phyloP scores from a whole-genome alignment of 2,888 invertebrate species.

The Drosophila anceps region DNA sequence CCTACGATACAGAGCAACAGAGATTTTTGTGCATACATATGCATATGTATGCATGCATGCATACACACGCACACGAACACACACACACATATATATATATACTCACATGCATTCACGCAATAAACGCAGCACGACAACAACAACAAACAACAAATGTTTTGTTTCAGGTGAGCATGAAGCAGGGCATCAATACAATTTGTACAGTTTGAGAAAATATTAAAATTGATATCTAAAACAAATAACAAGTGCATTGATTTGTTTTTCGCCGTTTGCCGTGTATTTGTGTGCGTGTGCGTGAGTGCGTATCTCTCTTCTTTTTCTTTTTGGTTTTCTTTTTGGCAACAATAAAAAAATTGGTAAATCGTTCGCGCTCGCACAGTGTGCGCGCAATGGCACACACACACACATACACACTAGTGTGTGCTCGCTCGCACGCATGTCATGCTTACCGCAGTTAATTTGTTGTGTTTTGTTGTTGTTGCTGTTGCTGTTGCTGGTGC shows the following conservation, averaged over 20 bases:
- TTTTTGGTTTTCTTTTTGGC: conserved; percentile 28
- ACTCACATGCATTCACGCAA: conserved; percentile 70
- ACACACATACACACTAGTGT: no score
- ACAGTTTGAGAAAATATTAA: conserved; percentile 7
- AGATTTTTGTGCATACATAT: conserved; percentile 50
- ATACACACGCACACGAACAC: conserved; percentile 13
- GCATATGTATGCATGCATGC: conserved; percentile 51
- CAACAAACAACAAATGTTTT: conserved; percentile 65
- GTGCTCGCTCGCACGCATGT: conserved; percentile 65
- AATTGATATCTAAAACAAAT: not conserved
- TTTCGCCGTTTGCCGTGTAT: not conserved
- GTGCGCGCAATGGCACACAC: conserved; percentile 34
- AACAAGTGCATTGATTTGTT: conserved; percentile 58
- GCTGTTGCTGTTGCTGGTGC: no score
- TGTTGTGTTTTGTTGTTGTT: conserved; percentile 79
- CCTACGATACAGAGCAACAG: conserved; percentile 51
- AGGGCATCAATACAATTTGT: conserved; percentile 11
- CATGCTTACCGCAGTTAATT: conserved; percentile 47
- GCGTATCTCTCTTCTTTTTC: not conserved
- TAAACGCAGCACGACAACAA: conserved; percentile 63
- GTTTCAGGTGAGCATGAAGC: conserved; percentile 63
- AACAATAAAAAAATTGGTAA: conserved; percentile 55
- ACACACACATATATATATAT: conserved; percentile 18
- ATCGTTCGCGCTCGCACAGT: conserved; percentile 55
- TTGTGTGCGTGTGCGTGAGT: conserved; percentile 1